Conservation (phyloP, 2,113 vertebrate genomes). For the Haplochromis burtoni region DNA sequence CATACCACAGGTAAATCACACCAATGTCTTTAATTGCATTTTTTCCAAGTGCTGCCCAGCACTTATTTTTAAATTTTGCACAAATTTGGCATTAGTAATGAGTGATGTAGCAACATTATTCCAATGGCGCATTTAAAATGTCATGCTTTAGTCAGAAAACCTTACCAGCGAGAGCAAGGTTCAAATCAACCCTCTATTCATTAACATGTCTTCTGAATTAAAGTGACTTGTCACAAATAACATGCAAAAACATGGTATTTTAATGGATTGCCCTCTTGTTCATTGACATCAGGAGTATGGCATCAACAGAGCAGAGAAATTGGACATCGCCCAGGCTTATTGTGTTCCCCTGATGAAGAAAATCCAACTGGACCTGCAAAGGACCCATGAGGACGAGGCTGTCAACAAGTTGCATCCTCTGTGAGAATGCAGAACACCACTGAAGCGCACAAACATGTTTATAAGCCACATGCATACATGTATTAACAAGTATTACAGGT, state of each 20-base stretch:
- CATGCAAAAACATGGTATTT: neutral
- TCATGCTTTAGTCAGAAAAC: neutral
- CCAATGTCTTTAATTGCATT: neutral
- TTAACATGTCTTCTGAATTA: neutral
- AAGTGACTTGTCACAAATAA: neutral
- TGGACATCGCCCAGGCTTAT: slow-evolving; percentile 94
- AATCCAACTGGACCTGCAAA: slow-evolving; percentile 93
- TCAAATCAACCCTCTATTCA: neutral
- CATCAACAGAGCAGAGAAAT: slow-evolving; percentile 87
- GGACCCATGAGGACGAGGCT: slow-evolving; percentile 96
- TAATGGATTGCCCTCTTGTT: neutral
- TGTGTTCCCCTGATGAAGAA: slow-evolving; percentile 94
- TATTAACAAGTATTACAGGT: neutral
- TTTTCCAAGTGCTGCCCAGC: neutral
- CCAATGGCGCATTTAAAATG: neutral
- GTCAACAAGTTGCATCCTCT: slow-evolving; percentile 97
- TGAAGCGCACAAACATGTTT: neutral
- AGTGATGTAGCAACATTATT: neutral
- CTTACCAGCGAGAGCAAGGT: neutral
- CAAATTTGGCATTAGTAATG: neutral
- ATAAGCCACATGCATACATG: neutral
- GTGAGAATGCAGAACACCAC: slow-evolving; percentile 54
- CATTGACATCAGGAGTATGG: slow-evolving; percentile 83
- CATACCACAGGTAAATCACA: slow-evolving; percentile 85
- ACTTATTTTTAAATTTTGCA: neutral